Base-by-base conservation (phyloP, 2,888 invertebrate species). In the Zelleria hepariella region DNA sequence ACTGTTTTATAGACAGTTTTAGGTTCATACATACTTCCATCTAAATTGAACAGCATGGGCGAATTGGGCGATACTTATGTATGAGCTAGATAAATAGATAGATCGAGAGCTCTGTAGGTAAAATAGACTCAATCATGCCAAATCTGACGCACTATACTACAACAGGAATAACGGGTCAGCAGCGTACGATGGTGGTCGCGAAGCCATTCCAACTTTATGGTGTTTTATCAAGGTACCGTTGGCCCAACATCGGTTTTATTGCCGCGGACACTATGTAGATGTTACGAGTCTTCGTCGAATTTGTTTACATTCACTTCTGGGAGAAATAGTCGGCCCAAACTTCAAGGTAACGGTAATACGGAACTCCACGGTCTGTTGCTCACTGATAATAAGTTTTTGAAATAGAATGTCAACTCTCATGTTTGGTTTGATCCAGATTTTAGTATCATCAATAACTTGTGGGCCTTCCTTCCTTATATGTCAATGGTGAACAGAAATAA, bases 161-260 rank as follows among this genome's bases (percentile, higher is more conserved):
- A n/a, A n/a, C n/a, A 15, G 32, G 10, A 15, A 15, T 42, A 42
- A 42, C 32, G 32, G 32, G 32, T 42, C 8, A n/a, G 7, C 42
- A 57, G 25, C 24, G 56, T 57, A 42, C 32, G 15, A 15, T 42
- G 10, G 32, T 42, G 32, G 32, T 42, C 32, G 32, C 23, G 42
- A 32, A 8, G 32, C 69, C 67, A 70, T 77, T 73, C 64, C 69
- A 67, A 70, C 68, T 84, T 84, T 80, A 80, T 79, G 74, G 75
- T 78, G 75, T 80, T 77, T 77, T 78, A 80, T 78, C 77, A 78
- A 78, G 74, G 73, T 79, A 78, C 77, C 77, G 77, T 80, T 78
- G 69, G 68, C 60, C 61, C 67, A 66, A 75, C 72, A 70, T 72
- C 67, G 73, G 70, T 75, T 79, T 78, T 77, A 78, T 71, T 71